Conservation (phyloP, 2,888 invertebrate genomes). For the Synergus gifuensis region DNA sequence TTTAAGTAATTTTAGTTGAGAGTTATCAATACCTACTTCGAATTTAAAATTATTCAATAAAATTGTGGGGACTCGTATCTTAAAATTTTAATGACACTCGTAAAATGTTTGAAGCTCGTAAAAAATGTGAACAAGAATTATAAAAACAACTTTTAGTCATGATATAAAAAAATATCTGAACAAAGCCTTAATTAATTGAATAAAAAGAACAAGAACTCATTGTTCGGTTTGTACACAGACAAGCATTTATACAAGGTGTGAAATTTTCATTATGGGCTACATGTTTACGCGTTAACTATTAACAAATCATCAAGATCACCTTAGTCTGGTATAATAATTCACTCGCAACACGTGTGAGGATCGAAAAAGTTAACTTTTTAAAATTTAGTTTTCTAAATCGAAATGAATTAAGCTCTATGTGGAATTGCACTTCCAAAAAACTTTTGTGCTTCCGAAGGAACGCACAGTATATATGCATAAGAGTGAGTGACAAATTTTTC, state of each 20-base stretch:
- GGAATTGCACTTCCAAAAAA: background rate
- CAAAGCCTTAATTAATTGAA: background rate
- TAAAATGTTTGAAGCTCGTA: too few relatives aligned
- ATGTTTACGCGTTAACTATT: constrained; percentile 4
- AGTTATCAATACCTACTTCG: too few relatives aligned
- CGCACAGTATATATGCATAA: too few relatives aligned
- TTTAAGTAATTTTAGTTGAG: too few relatives aligned
- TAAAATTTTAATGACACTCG: too few relatives aligned
- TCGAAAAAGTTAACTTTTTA: background rate
- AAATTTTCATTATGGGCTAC: constrained; percentile 10
- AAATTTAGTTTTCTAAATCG: background rate
- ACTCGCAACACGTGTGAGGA: constrained; percentile 3
- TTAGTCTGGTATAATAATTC: background rate
- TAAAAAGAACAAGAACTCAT: background rate
- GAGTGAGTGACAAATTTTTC: too few relatives aligned
- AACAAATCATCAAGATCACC: constrained; percentile 1
- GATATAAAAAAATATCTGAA: too few relatives aligned
- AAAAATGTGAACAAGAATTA: too few relatives aligned
- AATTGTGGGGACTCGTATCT: too few relatives aligned
- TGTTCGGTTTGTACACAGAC: background rate
- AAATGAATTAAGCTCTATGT: background rate
- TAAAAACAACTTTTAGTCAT: too few relatives aligned
- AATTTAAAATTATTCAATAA: too few relatives aligned
- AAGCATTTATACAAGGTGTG: constrained; percentile 15
- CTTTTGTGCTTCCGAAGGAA: background rate